Percentiles rank a stretch among this genome's conserved stretches.
Conservation (phyloP, 2,888 invertebrate genomes). For the Philonicus albiceps region DNA sequence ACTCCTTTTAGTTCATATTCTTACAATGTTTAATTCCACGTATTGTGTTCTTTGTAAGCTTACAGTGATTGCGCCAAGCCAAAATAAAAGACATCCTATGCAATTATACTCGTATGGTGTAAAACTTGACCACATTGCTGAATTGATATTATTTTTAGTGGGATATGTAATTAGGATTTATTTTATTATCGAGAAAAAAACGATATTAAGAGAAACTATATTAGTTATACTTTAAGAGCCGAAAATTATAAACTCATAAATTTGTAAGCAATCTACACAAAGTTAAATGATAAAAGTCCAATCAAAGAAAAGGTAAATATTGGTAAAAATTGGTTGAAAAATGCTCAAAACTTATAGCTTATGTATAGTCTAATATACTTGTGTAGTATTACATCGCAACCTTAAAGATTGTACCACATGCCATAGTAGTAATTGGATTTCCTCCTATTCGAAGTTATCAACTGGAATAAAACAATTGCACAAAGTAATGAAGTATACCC, state of each 20-base stretch:
- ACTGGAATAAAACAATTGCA: slow-evolving; percentile 55
- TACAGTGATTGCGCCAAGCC: too few species aligned
- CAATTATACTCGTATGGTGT: too few species aligned
- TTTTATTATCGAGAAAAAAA: background rate
- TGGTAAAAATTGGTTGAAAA: too few species aligned
- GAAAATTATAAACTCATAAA: too few species aligned
- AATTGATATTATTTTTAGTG: too few species aligned
- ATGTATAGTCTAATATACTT: background rate
- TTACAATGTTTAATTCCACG: too few species aligned
- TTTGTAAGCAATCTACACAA: too few species aligned
- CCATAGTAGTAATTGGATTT: slow-evolving; percentile 24
- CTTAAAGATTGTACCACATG: background rate
- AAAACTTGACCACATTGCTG: too few species aligned
- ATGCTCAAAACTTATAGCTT: background rate
- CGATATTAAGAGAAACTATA: background rate
- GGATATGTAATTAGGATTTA: too few species aligned
- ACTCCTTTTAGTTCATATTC: too few species aligned
- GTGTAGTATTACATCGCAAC: background rate
- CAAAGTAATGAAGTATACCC: slow-evolving; percentile 47
- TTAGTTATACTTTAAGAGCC: background rate
- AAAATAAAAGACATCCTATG: too few species aligned
- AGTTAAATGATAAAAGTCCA: background rate
- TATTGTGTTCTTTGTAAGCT: too few species aligned
- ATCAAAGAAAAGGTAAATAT: background rate
- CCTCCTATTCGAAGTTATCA: slow-evolving; percentile 50